phyloP scores from a whole-genome alignment of 1,140 invertebrate genomes.

The Acromyrmex charruanus region DNA sequence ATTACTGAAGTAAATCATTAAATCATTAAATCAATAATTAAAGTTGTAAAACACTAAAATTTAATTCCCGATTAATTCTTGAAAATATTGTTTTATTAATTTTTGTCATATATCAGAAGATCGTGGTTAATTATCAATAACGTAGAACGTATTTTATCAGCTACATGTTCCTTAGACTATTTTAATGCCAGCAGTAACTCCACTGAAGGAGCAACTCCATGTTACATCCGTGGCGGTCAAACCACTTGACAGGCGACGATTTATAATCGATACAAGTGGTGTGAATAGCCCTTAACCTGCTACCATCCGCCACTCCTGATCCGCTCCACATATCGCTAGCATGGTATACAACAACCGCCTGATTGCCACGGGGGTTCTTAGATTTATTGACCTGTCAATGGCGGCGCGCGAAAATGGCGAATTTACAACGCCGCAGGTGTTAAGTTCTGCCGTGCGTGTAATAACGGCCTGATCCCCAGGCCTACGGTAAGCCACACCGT shows the following conservation, averaged over 20 bases:
- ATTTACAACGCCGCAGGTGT: slow-evolving; percentile 84
- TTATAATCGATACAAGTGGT: slow-evolving; percentile 60
- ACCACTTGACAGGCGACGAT: slow-evolving; percentile 39
- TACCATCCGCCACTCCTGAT: slow-evolving; percentile 72
- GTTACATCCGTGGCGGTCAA: slow-evolving; percentile 3
- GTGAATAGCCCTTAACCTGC: slow-evolving; percentile 71
- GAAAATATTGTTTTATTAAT: background rate
- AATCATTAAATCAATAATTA: background rate
- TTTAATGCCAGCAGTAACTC: background rate
- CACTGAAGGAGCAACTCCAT: background rate
- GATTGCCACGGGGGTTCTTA: slow-evolving; percentile 78
- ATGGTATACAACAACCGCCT: slow-evolving; percentile 71
- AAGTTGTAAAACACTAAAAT: background rate
- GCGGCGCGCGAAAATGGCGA: slow-evolving; percentile 80
- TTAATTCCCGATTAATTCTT: background rate
- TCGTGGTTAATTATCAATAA: background rate
- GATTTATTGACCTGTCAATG: slow-evolving; percentile 84
- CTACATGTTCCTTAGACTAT: background rate
- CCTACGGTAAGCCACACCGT: slow-evolving; percentile 80
- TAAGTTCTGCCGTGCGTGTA: slow-evolving; percentile 79
- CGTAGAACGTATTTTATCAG: background rate
- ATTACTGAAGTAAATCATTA: background rate
- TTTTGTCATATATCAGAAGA: background rate
- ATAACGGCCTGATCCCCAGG: slow-evolving; percentile 75
- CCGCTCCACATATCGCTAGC: slow-evolving; percentile 75